Conservation (phyloP, 2,888 invertebrate genomes). For the Myathropa florea region DNA sequence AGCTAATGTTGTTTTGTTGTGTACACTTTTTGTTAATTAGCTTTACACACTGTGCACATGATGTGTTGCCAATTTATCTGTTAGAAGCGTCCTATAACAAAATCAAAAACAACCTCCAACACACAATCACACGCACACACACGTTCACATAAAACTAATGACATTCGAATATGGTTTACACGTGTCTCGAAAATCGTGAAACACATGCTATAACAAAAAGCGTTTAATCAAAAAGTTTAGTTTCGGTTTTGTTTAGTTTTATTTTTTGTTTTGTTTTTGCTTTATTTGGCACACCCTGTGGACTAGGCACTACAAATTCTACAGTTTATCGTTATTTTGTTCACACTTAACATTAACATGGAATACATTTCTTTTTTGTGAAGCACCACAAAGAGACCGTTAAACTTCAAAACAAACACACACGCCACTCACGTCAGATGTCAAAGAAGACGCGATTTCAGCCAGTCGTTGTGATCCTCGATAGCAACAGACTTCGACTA, state of each 20-base stretch:
- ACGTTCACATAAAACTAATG: not conserved
- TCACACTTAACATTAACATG: not conserved
- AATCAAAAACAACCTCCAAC: not conserved
- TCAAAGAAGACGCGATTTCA: not conserved
- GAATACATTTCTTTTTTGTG: not conserved
- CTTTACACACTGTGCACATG: not conserved
- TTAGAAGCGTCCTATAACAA: not conserved
- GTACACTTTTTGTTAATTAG: conserved; percentile 7
- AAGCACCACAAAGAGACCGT: not conserved
- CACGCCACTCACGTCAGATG: conserved; percentile 37
- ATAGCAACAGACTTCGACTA: conserved; percentile 62
- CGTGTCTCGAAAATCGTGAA: not conserved
- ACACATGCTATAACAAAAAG: not conserved
- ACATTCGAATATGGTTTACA: not conserved
- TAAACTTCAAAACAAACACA: not conserved
- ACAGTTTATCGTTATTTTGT: not conserved
- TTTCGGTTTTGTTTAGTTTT: not conserved
- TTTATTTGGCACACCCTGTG: not conserved
- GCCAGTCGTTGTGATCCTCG: conserved; percentile 43
- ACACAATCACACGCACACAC: not conserved
- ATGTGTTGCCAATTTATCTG: conserved; percentile 13
- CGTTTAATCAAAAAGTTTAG: not conserved
- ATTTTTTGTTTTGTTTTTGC: not conserved
- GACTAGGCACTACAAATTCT: no score
- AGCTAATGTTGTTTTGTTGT: not conserved